A percentile compares a stretch with the other conserved stretches of the same genome.
Conservation (phyloP, 2,888 invertebrate species). For the Nemapogon koenigi region DNA sequence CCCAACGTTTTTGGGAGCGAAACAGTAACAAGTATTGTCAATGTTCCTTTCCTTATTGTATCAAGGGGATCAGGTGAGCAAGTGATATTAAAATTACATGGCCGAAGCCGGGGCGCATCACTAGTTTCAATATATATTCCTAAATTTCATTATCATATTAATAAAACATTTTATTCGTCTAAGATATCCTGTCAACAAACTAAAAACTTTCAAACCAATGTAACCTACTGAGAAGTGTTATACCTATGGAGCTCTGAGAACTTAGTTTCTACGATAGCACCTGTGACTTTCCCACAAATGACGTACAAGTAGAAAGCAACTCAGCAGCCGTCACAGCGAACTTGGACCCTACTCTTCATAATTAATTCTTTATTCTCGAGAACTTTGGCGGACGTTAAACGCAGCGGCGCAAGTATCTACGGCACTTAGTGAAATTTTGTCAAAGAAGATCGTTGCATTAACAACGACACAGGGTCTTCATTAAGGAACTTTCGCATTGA, state of each 20-base stretch:
- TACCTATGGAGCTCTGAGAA: too few species aligned
- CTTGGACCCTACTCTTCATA: conserved; percentile 55
- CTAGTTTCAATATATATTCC: background rate
- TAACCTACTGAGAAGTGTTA: too few species aligned
- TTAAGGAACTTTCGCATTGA: too few species aligned
- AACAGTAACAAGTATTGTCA: too few species aligned
- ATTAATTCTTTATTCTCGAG: conserved; percentile 64
- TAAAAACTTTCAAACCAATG: too few species aligned
- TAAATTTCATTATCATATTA: background rate
- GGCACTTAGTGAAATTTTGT: conserved; percentile 60
- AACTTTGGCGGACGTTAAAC: conserved; percentile 36
- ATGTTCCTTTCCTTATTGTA: background rate
- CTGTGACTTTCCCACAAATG: conserved; percentile 60
- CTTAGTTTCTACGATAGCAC: conserved; percentile 29
- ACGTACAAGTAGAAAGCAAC: conserved; percentile 21
- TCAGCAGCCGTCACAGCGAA: conserved; percentile 31
- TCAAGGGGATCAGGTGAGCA: background rate
- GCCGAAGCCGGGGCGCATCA: too few species aligned
- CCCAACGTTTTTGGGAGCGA: background rate
- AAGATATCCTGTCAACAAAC: too few species aligned
- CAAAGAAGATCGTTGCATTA: conserved; percentile 25
- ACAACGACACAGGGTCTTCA: conserved; percentile 4
- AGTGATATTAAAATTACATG: too few species aligned
- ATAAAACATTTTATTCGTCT: too few species aligned
- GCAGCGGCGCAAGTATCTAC: background rate